Evolutionary conservation across 2,113 vertebrate genomes (phyloP), one percentile per base, ranked within the genome.

Genomic region (Tiliqua scincoides): DNA sequence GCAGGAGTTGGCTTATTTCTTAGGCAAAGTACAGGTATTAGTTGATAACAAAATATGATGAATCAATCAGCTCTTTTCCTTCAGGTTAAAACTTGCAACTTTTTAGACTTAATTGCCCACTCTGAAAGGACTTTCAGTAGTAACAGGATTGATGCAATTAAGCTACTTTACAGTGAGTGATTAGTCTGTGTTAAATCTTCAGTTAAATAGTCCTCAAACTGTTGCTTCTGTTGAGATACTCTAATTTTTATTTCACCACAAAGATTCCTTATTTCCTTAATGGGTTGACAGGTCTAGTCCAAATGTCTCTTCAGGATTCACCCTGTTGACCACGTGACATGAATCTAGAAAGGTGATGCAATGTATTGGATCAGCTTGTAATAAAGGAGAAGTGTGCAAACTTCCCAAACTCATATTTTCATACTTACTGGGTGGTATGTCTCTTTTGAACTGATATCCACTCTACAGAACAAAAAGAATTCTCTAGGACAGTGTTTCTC

Each of bases 201-300:
- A 63, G 35, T 32, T 30, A 37, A 57, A 89, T 70, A 90, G 78
- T 77, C 86, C 89, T 79, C 62, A 40, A 59, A 67, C 67, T 25
- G n/a, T 4, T 27, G 12, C 23, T 57, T 61, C 14, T 59, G n/a
- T 72, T 72, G 68, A 43, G 27, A 61, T 62, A 67, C 25, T 30
- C 2, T 68, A 5, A 18, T 37, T 15, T 9, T 14, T 59, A 27
- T 87, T 75, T 0, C 0, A 43, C 67, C 23, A 62, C 11, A 37
- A 35, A 54, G 67, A 59, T 48, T 21, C 17, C 48, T 9, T 48
- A 52, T 43, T 48, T 52, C 20, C 18, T 25, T 65, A 37, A 76
- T 59, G 65, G n/a, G 21, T 77, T 32, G 25, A 67, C 30, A 27
- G 43, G 62, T 9, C 21, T 67, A 84, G 43, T 21, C 62, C 21